Conservation (phyloP, 2,113 vertebrate genomes). For the Sakesphorus luctuosus region DNA sequence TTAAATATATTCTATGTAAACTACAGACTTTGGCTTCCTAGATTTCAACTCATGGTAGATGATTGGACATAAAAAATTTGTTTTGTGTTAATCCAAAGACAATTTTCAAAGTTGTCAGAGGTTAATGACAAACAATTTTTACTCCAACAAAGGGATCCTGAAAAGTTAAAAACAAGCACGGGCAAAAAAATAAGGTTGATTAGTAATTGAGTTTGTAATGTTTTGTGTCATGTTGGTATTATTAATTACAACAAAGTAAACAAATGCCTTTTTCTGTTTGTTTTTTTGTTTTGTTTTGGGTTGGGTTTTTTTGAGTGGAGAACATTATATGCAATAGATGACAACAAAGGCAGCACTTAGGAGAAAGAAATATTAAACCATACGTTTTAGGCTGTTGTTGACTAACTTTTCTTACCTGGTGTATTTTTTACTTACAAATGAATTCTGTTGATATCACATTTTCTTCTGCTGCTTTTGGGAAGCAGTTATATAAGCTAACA, state of each 20-base stretch:
- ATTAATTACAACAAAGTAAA: background rate
- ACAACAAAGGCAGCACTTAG: background rate
- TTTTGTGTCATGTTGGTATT: background rate
- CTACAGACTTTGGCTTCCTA: background rate
- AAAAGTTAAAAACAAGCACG: background rate
- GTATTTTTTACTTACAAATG: background rate
- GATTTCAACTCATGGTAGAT: background rate
- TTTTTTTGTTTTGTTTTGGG: background rate
- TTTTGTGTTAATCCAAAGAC: background rate
- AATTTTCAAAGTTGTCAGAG: slow-evolving; percentile 3
- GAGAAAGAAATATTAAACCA: background rate
- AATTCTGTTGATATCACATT: background rate
- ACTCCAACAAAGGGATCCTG: background rate
- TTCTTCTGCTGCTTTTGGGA: background rate
- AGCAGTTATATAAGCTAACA: background rate
- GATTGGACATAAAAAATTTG: background rate
- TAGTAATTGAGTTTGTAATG: background rate
- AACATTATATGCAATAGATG: background rate
- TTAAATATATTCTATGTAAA: background rate
- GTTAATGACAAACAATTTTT: background rate
- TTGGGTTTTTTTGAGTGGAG: background rate
- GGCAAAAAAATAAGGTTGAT: background rate
- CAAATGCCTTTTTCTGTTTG: background rate
- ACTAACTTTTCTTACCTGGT: background rate
- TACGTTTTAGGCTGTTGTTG: background rate